Conservation (phyloP, 2,113 vertebrate genomes). For the Daphoenositta chrysoptera region DNA sequence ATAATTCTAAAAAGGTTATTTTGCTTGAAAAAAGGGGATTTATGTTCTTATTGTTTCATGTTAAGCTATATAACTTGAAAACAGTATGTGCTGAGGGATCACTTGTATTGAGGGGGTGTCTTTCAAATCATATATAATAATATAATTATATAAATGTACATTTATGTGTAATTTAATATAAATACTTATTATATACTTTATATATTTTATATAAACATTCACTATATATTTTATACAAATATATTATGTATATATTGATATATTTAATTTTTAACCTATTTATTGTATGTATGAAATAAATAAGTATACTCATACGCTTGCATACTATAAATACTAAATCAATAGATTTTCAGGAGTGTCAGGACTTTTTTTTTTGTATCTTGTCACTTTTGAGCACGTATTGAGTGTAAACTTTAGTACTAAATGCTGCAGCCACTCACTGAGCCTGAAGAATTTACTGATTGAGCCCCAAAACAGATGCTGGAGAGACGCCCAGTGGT, state of each 20-base stretch:
- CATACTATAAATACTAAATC: background rate
- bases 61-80: background rate
- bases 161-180: background rate
- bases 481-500: conserved; percentile 60
- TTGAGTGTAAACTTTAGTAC: background rate
- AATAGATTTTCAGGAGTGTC: background rate
- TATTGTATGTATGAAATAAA: background rate
- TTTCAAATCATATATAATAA: background rate
- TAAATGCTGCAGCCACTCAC: background rate
- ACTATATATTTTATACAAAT: no score
- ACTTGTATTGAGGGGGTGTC: background rate
- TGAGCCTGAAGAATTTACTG: background rate
- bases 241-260: background rate
- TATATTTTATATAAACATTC: background rate
- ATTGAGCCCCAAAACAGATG: background rate
- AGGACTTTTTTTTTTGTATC: background rate
- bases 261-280: background rate
- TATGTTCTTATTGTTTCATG: background rate
- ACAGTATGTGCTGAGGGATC: background rate
- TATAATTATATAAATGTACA: no score
- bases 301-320: background rate
- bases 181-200: no score
- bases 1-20: background rate
- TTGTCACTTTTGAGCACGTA: background rate
- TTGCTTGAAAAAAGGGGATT: background rate